These are phyloP conservation scores for Capra hircus DNA, from an alignment of 2,113 vertebrate genomes.

Conservation along the genomic window DNA sequence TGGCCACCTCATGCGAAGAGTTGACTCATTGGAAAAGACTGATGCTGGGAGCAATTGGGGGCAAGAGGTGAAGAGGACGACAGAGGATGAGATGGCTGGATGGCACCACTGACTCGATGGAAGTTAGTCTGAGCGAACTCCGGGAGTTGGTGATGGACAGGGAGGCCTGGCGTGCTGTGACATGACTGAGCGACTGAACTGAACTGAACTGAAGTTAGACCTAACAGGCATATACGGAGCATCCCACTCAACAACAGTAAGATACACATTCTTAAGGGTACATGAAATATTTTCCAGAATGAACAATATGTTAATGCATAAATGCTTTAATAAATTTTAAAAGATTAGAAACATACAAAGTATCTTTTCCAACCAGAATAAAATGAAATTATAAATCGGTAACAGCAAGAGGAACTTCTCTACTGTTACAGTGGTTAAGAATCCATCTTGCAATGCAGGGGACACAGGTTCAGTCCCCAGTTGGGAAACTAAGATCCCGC, in stretches of 20 bases:
- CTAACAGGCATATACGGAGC: not conserved
- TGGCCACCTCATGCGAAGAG: too few relatives aligned
- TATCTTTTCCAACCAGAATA: not conserved
- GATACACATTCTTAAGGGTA: not conserved
- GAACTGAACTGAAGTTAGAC: not conserved
- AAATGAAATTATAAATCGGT: not conserved
- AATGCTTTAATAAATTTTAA: not conserved
- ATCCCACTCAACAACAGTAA: not conserved
- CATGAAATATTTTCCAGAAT: not conserved
- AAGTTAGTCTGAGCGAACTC: too few relatives aligned
- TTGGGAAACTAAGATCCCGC: not conserved
- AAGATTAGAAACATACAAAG: not conserved
- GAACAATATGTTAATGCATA: not conserved
- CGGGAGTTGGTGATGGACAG: too few relatives aligned
- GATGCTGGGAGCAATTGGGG: too few relatives aligned
- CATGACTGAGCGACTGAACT: too few relatives aligned
- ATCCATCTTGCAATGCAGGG: not conserved
- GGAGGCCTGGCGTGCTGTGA: too few relatives aligned
- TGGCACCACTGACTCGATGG: too few relatives aligned
- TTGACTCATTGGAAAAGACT: too few relatives aligned
- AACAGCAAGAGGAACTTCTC: not conserved
- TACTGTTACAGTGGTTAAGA: not conserved
- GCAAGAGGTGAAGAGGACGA: too few relatives aligned
- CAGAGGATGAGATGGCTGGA: too few relatives aligned
- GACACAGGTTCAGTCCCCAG: not conserved